Percentiles rank a stretch among this genome's conserved stretches.
Conservation (phyloP, 2,113 vertebrate species). For the Tor tambroides region DNA sequence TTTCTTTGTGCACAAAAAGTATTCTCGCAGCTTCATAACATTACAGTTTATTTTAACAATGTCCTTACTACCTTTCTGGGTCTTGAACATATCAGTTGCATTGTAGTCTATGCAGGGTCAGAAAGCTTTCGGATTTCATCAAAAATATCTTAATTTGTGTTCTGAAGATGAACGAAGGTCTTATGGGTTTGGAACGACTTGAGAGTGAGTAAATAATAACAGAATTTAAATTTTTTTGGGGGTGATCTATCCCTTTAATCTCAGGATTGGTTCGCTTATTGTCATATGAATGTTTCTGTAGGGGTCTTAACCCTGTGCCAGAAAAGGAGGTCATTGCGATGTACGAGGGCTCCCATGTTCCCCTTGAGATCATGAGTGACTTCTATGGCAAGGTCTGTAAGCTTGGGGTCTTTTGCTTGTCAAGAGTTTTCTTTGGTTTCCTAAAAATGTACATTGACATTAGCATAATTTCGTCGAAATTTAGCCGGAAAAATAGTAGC, state of each 20-base stretch:
- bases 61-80: too few relatives aligned
- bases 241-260: background rate
- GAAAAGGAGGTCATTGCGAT: constrained; percentile 96
- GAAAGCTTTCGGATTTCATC: too few relatives aligned
- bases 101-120: too few relatives aligned
- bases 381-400: constrained; percentile 94
- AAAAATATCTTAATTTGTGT: background rate
- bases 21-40: too few relatives aligned
- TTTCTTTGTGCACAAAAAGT: too few relatives aligned
- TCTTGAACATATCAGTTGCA: too few relatives aligned
- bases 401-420: background rate
- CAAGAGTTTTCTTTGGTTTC: background rate
- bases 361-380: constrained; percentile 97
- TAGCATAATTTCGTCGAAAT: background rate
- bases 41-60: too few relatives aligned
- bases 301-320: constrained; percentile 90
- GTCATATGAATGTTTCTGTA: constrained; percentile 65
- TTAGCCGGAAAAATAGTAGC: background rate
- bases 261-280: background rate
- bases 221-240: background rate
- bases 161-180: background rate
- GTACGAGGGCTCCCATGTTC: constrained; percentile 95
- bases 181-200: background rate
- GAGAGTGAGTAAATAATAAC: background rate
- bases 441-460: background rate